Conservation (phyloP, 2,888 invertebrate species). For the Rhyacophila evoluta region DNA sequence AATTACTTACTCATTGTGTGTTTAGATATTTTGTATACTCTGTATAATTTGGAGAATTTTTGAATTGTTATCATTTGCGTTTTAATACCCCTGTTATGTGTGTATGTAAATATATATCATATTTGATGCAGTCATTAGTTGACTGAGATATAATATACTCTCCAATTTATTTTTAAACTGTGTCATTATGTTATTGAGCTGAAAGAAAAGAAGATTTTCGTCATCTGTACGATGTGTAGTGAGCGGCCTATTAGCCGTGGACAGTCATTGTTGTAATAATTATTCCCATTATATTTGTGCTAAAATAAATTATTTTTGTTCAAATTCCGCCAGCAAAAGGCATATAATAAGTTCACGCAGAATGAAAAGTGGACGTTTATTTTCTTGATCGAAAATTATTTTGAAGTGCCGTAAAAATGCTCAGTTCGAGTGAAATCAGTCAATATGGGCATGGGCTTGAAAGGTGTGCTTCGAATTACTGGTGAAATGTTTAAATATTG, state of each 20-base stretch:
- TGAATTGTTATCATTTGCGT: too few relatives aligned
- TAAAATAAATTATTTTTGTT: slow-evolving; percentile 3
- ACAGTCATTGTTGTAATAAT: neutral
- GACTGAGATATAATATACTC: neutral
- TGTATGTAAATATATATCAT: neutral
- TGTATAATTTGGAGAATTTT: too few relatives aligned
- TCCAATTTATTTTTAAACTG: slow-evolving; percentile 6
- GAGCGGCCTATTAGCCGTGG: neutral
- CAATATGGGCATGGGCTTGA: neutral
- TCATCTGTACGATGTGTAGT: neutral
- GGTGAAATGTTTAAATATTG: too few relatives aligned
- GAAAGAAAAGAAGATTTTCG: neutral
- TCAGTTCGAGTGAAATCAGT: neutral
- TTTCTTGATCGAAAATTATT: neutral
- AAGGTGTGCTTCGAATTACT: neutral
- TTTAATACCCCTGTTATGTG: neutral
- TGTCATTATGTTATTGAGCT: neutral
- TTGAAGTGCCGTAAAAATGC: neutral
- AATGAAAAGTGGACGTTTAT: neutral
- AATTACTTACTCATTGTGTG: too few relatives aligned
- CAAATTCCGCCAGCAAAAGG: neutral
- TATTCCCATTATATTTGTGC: neutral
- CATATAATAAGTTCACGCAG: neutral
- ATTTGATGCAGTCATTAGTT: slow-evolving; percentile 9
- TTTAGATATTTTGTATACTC: too few relatives aligned